Conservation (phyloP, 2,113 vertebrate species). For the Protobothrops flavoviridis region DNA sequence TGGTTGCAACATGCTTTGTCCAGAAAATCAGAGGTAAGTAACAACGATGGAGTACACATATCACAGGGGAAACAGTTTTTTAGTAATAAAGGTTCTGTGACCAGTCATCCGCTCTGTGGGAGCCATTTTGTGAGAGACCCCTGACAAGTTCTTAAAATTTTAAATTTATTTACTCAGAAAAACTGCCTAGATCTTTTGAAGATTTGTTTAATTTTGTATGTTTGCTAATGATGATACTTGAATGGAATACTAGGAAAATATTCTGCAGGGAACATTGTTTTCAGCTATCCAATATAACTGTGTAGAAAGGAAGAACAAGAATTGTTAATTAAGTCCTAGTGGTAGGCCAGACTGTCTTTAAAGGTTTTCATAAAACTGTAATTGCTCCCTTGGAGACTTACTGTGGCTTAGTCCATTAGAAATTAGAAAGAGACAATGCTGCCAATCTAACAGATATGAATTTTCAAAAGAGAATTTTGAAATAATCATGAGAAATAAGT, state of each 20-base stretch:
- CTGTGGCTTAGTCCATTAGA: neutral
- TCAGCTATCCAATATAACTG: neutral
- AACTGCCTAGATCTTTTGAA: neutral
- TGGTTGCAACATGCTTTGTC: neutral
- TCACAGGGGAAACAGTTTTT: neutral
- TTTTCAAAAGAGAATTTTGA: neutral
- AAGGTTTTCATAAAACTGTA: neutral
- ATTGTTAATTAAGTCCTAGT: constrained; percentile 24
- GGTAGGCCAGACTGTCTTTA: neutral
- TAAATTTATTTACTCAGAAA: neutral
- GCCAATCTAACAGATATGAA: neutral
- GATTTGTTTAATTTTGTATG: neutral
- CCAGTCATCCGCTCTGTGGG: neutral
- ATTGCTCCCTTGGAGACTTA: neutral
- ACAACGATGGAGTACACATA: neutral
- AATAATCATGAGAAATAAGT: neutral
- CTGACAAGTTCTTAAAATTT: neutral
- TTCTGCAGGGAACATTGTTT: neutral
- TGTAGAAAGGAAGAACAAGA: neutral
- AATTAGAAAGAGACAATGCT: neutral
- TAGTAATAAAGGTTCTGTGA: neutral
- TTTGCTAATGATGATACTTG: neutral
- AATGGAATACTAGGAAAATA: neutral
- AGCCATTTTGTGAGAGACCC: neutral
- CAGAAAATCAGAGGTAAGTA: neutral